Evolutionary conservation across 1,140 invertebrate species (phyloP).

Genomic region (Dermatophagoides farinae): DNA sequence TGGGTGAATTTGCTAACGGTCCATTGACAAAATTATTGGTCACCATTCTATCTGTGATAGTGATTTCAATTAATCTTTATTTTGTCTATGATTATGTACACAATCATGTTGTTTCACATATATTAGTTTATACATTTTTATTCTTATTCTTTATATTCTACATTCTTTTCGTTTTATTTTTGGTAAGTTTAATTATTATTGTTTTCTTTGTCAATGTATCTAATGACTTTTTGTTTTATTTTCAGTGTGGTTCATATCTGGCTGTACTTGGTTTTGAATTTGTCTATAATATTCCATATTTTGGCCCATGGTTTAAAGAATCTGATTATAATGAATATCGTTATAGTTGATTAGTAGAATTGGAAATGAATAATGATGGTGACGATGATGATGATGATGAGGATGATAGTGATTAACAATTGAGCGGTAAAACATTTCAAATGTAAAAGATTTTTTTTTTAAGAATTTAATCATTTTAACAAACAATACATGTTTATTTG

Average conservation of each 20-base stretch:
- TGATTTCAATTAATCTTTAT: conserved; percentile 14
- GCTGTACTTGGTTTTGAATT: conserved; percentile 8
- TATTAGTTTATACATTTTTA: neutral
- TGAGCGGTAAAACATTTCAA: neutral
- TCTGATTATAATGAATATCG: conserved; percentile 10
- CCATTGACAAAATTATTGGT: conserved; percentile 9
- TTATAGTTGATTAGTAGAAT: conserved; percentile 7
- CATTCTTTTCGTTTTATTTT: conserved; percentile 14
- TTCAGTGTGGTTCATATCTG: conserved; percentile 11
- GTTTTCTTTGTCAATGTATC: neutral
- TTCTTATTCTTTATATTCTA: conserved; percentile 11
- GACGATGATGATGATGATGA: neutral
- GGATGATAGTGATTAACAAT: too few relatives aligned
- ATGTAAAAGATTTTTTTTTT: neutral
- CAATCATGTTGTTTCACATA: neutral
- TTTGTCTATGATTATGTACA: conserved; percentile 25
- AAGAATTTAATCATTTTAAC: neutral
- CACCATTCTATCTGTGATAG: conserved; percentile 10
- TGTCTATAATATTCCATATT: conserved; percentile 2
- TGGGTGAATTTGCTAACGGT: conserved; percentile 45
- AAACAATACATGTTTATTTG: neutral
- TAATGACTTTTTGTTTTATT: neutral
- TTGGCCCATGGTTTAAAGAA: conserved; percentile 11
- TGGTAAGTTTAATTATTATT: conserved; percentile 14
- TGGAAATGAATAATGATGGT: neutral